phyloP scores from a whole-genome alignment of 2,113 vertebrate genomes.

The Petaurus breviceps region DNA sequence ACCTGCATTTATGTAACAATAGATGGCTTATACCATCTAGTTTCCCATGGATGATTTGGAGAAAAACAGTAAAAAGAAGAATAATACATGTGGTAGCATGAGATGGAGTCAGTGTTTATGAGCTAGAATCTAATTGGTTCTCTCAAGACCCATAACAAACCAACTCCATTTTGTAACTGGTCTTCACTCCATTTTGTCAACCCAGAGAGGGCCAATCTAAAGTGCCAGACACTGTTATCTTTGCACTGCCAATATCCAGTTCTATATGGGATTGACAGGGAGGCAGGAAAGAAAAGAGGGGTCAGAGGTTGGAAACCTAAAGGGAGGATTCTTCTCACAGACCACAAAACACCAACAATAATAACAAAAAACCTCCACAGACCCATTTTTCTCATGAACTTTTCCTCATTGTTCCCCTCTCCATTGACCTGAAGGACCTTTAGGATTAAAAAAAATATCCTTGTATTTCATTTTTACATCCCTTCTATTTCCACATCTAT shows the following conservation, averaged over 20 bases:
- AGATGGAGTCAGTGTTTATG: too few species aligned
- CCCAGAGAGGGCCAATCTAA: background rate
- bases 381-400: background rate
- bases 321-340: too few species aligned
- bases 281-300: background rate
- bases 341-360: background rate
- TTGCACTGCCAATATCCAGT: background rate
- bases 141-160: too few species aligned
- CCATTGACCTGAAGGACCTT: background rate
- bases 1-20: too few species aligned
- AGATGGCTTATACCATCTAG: too few species aligned
- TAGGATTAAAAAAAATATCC: background rate
- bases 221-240: background rate
- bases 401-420: background rate
- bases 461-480: background rate
- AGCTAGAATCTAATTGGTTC: too few species aligned
- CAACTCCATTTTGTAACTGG: background rate
- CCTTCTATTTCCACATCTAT: background rate
- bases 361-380: background rate
- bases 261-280: background rate
- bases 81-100: too few species aligned
- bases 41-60: too few species aligned
- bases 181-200: background rate
- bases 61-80: too few species aligned
- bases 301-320: background rate